Evolutionary conservation across 2,797 vertebrate genomes (phyloP), one percentile per base, ranked within the genome.

Genomic region (Poliocrania exsul): DNA sequence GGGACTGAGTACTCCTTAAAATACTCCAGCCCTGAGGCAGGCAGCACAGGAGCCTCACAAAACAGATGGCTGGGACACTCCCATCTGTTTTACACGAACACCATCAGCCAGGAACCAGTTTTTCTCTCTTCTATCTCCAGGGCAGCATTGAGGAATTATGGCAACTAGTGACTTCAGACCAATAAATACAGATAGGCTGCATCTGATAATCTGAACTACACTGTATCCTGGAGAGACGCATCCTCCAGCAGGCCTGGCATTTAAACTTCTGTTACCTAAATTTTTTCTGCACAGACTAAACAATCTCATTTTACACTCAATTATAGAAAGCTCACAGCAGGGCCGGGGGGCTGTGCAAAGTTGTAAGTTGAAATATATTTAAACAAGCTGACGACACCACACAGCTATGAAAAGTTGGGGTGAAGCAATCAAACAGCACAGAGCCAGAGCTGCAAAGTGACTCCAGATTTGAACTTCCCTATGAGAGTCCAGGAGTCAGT

Each of bases 251-350:
- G 92, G 62, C 6, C 0, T 9, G 19, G 13, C 57, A 62, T 91
- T 86, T 51, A 58, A 89, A 91, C 47, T 65, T 75, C 75, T 62
- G 29, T 82, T 81, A 66, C 80, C 69, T 88, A 58, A 81, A 86
- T 77, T 83, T 88, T 51, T 93, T 51, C 54, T 72, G 69, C 58
- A 81, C 79, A 96, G 94, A 96, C 93, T 95, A 93, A 96, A 95
- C 93, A 94, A 81, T 94, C 85, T 94, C 91, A 75, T 90, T 93
- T 96, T 94, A 96, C 95, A 94, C 87, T 94, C 91, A 86, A 56
- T 67, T 94, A 95, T 5, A 58, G 92, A 80, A 72, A 70, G 73
- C 77, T 79, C 77, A 53, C 79, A 90, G 89, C 40, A 73, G 0
- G 3, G 62, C 57, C 2, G 2, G 54, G 88, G 87, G 61, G 35